Conservation (phyloP, 2,113 vertebrate species). For the Python bivittatus region DNA sequence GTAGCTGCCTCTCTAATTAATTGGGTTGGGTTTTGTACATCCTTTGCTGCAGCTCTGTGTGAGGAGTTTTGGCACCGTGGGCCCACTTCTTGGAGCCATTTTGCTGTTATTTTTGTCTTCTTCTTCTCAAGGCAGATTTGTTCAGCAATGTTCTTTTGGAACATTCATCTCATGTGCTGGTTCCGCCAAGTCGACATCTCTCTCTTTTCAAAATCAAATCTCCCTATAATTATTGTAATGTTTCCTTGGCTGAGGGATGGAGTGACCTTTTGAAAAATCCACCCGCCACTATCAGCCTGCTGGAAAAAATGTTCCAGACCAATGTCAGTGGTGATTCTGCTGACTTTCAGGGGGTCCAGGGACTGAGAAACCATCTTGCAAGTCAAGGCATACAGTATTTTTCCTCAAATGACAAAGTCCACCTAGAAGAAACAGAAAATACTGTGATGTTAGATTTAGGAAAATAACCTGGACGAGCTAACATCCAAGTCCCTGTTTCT, state of each 20-base stretch:
- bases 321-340: neutral
- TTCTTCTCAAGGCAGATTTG: neutral
- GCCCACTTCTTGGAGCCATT: neutral
- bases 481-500: neutral
- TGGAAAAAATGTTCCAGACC: neutral
- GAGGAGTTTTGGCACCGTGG: neutral
- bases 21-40: too few species aligned
- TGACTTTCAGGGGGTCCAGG: neutral
- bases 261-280: neutral
- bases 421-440: neutral
- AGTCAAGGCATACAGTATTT: neutral
- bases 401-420: too few species aligned
- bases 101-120: neutral
- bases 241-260: neutral
- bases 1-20: neutral
- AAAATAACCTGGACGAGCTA: too few species aligned
- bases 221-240: neutral
- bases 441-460: neutral
- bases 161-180: neutral
- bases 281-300: neutral
- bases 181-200: neutral
- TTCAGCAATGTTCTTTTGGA: neutral
- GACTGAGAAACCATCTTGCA: neutral
- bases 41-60: neutral
- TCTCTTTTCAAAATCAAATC: slow-evolving; percentile 7